These are phyloP conservation scores for Hippocampus guttulatus DNA, from an alignment of 2,113 vertebrate species.

Conservation along the genomic window DNA sequence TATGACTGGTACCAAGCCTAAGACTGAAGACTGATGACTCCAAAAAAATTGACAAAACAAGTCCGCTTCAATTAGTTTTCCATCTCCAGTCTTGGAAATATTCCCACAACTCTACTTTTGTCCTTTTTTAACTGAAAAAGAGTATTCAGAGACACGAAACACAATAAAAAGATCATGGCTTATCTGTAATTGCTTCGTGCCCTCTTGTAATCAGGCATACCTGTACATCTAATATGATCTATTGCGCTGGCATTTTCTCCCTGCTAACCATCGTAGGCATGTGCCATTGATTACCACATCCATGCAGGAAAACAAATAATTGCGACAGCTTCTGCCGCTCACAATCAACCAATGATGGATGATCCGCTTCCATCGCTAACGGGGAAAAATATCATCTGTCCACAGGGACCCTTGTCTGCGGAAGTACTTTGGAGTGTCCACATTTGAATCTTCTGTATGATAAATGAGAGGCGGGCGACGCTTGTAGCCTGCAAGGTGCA, in stretches of 20 bases:
- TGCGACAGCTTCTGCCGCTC: conserved; percentile 46
- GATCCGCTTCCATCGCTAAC: conserved; percentile 63
- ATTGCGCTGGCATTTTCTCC: not conserved
- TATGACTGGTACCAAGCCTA: too few species aligned
- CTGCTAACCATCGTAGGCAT: not conserved
- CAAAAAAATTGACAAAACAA: too few species aligned
- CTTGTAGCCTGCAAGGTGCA: conserved; percentile 61
- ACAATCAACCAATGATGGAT: conserved; percentile 69
- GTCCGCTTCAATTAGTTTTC: too few species aligned
- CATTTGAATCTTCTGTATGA: conserved; percentile 72
- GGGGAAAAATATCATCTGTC: conserved; percentile 59
- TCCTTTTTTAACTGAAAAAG: too few species aligned
- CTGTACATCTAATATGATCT: not conserved
- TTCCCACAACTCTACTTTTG: too few species aligned
- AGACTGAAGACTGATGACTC: too few species aligned
- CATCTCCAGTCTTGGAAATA: too few species aligned
- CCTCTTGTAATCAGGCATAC: not conserved
- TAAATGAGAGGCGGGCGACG: conserved; percentile 59
- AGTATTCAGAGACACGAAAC: too few species aligned
- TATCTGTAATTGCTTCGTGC: too few species aligned
- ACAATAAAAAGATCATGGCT: too few species aligned
- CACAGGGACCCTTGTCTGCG: conserved; percentile 60
- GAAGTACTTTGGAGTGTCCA: conserved; percentile 71
- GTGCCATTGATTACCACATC: not conserved
- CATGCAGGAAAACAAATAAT: conserved; percentile 29